Percentiles rank a stretch among this genome's conserved stretches.
Evolutionary conservation across 2,888 invertebrate species (phyloP).

Genomic region (Reticulitermes lucifugus): DNA sequence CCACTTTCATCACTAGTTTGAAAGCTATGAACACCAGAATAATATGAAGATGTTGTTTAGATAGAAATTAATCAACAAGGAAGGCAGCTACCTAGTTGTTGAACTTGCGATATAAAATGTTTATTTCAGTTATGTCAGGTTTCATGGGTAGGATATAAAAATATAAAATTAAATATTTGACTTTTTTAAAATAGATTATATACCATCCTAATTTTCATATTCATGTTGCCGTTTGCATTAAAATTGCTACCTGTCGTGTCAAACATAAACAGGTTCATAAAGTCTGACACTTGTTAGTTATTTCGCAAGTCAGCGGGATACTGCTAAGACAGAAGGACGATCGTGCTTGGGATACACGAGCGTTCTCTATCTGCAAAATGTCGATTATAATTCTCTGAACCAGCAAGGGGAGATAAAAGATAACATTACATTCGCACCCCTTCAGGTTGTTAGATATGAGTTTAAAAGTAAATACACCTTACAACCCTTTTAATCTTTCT

Average conservation of each 20-base stretch:
- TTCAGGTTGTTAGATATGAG: too few relatives aligned
- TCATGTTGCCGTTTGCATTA: not conserved
- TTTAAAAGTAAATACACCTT: too few relatives aligned
- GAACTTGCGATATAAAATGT: not conserved
- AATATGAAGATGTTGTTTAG: not conserved
- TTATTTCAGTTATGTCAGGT: not conserved
- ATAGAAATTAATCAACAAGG: not conserved
- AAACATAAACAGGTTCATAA: not conserved
- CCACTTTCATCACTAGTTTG: not conserved
- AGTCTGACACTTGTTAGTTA: not conserved
- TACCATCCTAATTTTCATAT: not conserved
- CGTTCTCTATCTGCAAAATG: too few relatives aligned
- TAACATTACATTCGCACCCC: too few relatives aligned
- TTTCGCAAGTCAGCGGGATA: not conserved
- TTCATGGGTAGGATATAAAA: not conserved
- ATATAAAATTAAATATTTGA: not conserved
- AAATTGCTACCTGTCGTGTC: constrained; percentile 14
- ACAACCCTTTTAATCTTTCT: too few relatives aligned
- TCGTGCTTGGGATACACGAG: too few relatives aligned
- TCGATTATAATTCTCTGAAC: too few relatives aligned
- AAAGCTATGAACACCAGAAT: not conserved
- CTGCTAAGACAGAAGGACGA: not conserved
- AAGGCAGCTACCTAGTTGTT: not conserved
- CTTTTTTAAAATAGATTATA: not conserved
- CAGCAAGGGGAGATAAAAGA: too few relatives aligned